These are phyloP conservation scores for Oreohelix idahoensis DNA, from an alignment of 1,140 invertebrate genomes.

Conservation along the genomic window DNA sequence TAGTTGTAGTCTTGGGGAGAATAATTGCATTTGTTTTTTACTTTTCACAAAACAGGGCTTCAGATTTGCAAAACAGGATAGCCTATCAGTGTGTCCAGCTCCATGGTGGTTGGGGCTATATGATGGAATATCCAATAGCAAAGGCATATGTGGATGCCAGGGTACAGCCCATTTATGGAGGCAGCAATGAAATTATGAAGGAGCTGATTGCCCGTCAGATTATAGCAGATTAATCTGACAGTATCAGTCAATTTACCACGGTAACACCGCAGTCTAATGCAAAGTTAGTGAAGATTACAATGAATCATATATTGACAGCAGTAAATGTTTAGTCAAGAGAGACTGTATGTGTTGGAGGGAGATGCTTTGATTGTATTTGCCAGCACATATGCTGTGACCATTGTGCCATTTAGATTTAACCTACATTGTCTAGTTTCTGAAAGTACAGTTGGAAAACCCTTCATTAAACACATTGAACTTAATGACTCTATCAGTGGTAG, in stretches of 20 bases:
- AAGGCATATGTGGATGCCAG: slow-evolving; percentile 73
- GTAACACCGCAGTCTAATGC: too few species aligned
- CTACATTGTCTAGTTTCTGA: too few species aligned
- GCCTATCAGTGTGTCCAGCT: slow-evolving; percentile 74
- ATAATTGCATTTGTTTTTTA: neutral
- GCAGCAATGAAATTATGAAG: slow-evolving; percentile 77
- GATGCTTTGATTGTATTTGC: too few species aligned
- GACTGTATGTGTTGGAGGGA: too few species aligned
- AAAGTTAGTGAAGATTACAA: neutral
- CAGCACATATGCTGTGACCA: too few species aligned
- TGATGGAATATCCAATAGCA: slow-evolving; percentile 75
- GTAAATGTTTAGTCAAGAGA: too few species aligned
- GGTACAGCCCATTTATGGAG: slow-evolving; percentile 75
- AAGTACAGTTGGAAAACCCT: too few species aligned
- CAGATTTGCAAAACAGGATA: slow-evolving; percentile 73
- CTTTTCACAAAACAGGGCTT: slow-evolving; percentile 55
- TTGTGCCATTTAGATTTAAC: too few species aligned
- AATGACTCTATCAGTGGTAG: too few species aligned
- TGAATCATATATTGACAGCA: too few species aligned
- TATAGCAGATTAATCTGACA: slow-evolving; percentile 44
- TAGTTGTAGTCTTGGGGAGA: neutral
- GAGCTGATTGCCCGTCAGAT: slow-evolving; percentile 73
- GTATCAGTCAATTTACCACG: too few species aligned
- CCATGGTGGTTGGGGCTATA: slow-evolving; percentile 76
- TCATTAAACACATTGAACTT: too few species aligned